Conservation (phyloP, 2,797 vertebrate species). For the Pristis pectinata region DNA sequence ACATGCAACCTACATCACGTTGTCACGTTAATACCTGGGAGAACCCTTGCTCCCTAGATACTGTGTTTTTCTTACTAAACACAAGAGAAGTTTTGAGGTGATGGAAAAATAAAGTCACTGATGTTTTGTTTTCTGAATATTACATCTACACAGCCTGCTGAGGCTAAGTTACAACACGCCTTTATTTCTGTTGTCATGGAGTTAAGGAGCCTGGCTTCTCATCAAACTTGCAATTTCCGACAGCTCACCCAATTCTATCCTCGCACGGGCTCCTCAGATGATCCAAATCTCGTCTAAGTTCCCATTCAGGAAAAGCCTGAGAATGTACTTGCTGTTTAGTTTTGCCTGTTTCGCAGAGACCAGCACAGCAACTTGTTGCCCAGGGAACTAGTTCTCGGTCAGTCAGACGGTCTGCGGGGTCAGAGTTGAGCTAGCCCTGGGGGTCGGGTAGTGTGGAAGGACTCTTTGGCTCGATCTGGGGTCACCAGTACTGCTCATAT, state of each 20-base stretch:
- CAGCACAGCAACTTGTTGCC: no score
- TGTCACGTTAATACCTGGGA: no score
- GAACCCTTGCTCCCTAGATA: not conserved
- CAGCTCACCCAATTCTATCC: not conserved
- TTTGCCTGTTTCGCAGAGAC: not conserved
- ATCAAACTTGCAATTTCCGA: not conserved
- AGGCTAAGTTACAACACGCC: not conserved
- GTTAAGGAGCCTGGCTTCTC: not conserved
- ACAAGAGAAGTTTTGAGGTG: not conserved
- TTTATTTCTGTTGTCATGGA: slow-evolving; percentile 20
- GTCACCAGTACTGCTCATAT: not conserved
- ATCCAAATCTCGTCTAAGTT: no score
- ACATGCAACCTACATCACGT: not conserved
- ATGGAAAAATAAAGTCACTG: not conserved
- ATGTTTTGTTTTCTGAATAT: not conserved
- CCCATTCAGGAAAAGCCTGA: not conserved
- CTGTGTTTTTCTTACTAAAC: not conserved
- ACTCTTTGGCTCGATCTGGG: no score
- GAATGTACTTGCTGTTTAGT: not conserved
- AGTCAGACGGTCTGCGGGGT: not conserved
- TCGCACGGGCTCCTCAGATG: no score
- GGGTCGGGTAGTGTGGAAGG: no score
- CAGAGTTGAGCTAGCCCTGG: not conserved
- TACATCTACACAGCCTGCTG: not conserved
- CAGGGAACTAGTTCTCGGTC: no score